Base-by-base conservation (phyloP, 2,888 invertebrate species). In the Dolichomitus sp. region DNA sequence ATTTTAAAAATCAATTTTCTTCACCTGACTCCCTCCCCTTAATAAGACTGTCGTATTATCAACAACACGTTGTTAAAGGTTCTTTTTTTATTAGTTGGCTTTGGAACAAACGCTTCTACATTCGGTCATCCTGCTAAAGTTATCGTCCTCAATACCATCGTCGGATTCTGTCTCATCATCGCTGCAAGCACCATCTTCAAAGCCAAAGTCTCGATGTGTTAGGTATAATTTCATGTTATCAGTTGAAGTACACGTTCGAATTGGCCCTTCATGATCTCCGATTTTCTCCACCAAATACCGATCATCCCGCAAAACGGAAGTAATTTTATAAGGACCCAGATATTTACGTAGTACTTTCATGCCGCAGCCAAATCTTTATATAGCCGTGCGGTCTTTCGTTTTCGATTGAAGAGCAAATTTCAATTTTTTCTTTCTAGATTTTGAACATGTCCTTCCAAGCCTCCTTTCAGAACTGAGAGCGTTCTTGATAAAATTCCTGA, bases 311-410 rank as follows among this genome's bases (percentile, higher is more conserved):
- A 48, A 48, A 48, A 48, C 48, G 2, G 48, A 48, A 14, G 4
- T 59, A 52, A 52, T 11, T 23, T 52, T 52, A 23, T 52, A 52
- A 4, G 19, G 52, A 12, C 19, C 23, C 2, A 23, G 52, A 23
- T n/a, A 52, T 52, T 52, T 52, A 4, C 4, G 52, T 9, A 11
- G 52, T 9, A 52, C 11, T 5, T 52, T 52, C 52, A 19, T 4
- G 7, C 52, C 52, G 4, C 4, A 0, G 9, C 19, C 52, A 23
- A 83, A 85, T 72, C 83, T 54, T 83, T 42, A 79, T 87, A 89
- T 74, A 70, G 65, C 2, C 33, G 76, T 0, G 83, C 78, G 9
- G 19, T 42, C 61, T 79, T 84, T 27, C 81, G 40, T 52, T 45
- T 78, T 17, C 23, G 52, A 50, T 84, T 79, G 50, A 54, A 84